These are phyloP conservation scores for Scrobipalpa costella DNA, from an alignment of 2,888 invertebrate genomes.

Conservation along the genomic window DNA sequence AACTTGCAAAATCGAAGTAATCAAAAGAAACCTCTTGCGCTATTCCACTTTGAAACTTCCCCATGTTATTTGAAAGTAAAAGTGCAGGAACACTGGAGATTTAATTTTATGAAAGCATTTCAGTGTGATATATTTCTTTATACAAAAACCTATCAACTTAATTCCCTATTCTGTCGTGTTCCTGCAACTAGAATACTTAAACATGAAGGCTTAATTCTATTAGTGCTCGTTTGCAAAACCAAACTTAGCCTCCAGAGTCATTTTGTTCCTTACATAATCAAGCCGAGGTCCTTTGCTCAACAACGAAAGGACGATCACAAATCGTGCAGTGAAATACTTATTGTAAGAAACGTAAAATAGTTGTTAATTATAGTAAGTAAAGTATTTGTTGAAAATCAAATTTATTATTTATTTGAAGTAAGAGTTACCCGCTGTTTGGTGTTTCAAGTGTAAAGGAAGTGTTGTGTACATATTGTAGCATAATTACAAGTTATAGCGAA, in stretches of 20 bases:
- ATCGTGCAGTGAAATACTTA: constrained; percentile 21
- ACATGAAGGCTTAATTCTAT: constrained; percentile 2
- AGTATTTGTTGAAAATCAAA: constrained; percentile 44
- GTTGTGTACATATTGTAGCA: constrained; percentile 28
- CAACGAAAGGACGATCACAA: constrained; percentile 8
- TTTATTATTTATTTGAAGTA: constrained; percentile 46
- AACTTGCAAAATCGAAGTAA: too few species aligned
- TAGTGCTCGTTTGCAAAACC: not conserved
- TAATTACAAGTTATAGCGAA: not conserved
- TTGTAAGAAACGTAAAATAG: constrained; percentile 44
- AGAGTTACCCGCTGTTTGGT: constrained; percentile 22
- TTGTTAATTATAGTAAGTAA: constrained; percentile 46
- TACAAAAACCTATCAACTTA: not conserved
- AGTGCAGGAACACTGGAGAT: not conserved
- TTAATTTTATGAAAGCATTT: not conserved
- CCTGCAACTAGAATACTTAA: not conserved
- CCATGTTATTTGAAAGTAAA: not conserved
- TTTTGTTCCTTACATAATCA: constrained; percentile 4
- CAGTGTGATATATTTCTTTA: not conserved
- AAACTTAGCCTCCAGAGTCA: constrained; percentile 1
- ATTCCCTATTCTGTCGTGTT: not conserved
- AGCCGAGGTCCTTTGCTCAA: constrained; percentile 10
- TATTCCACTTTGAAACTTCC: not conserved
- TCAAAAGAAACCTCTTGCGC: too few species aligned
- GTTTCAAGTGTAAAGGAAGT: constrained; percentile 17